Conservation (phyloP, 2,888 invertebrate genomes). For the Eulithis prunata region DNA sequence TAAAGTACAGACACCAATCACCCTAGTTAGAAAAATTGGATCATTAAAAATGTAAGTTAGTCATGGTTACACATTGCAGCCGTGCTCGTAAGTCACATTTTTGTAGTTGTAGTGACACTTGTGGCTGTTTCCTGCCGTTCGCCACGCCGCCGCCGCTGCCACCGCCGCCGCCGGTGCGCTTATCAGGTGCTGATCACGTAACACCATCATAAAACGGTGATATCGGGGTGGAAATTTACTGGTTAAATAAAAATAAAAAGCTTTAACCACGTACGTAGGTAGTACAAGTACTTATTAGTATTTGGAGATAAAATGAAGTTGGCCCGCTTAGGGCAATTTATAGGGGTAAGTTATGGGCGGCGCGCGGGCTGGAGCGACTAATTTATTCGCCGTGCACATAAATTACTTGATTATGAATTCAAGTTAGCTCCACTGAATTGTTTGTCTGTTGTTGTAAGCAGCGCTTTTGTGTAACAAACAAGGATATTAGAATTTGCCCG, state of each 20-base stretch:
- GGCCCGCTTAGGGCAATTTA: conserved; percentile 83
- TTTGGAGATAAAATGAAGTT: conserved; percentile 84
- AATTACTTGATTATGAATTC: conserved; percentile 85
- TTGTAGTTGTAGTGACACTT: conserved; percentile 49
- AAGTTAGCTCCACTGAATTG: conserved; percentile 81
- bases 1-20: conserved; percentile 19
- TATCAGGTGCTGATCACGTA: conserved; percentile 70
- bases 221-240: conserved; percentile 67
- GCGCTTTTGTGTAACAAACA: conserved; percentile 79
- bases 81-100: conserved; percentile 58
- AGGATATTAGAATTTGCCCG: conserved; percentile 73
- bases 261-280: conserved; percentile 67
- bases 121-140: conserved; percentile 49
- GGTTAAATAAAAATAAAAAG: conserved; percentile 69
- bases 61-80: conserved; percentile 53
- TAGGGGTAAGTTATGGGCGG: conserved; percentile 84
- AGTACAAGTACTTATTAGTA: conserved; percentile 80
- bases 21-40: conserved; percentile 44
- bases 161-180: conserved; percentile 36
- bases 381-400: conserved; percentile 85
- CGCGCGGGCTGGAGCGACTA: conserved; percentile 81
- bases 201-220: conserved; percentile 75
- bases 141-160: conserved; percentile 23
- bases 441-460: conserved; percentile 81
- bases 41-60: conserved; percentile 51